Evolutionary conservation across 2,888 invertebrate genomes (phyloP), one percentile per base, ranked within the genome.

Genomic region (Acanthosepion pharaonis): DNA sequence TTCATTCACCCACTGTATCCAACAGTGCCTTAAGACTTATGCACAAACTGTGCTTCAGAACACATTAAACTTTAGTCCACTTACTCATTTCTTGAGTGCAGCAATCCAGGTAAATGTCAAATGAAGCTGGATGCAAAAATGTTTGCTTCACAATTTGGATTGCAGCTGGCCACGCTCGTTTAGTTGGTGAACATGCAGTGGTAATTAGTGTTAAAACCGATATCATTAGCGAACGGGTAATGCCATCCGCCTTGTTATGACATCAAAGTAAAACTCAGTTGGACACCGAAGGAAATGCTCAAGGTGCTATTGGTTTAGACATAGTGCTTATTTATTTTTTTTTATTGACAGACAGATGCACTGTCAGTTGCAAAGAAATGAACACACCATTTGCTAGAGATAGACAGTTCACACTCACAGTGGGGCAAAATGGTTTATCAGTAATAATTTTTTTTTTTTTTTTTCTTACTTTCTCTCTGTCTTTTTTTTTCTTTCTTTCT

Each of bases 231-330:
- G 78, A 78, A 78, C 15, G 33, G 11, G 78, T n/a, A 33, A 78
- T 78, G 78, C n/a, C 78, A 78, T 78, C 78, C 78, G 15, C n/a
- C 78, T 78, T 78, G 78, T 78, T 78, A 33, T 15, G 3, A 78
- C 78, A 78, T 78, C 78, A 78, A 78, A 78, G 78, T 78, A 5
- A 33, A 78, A 33, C 78, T 15, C n/a, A 33, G n/a, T 78, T 78
- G n/a, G 78, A 78, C 78, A 78, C 78, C n/a, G 78, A 28, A 78
- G 78, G n/a, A 78, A 78, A n/a, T 78, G 78, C 78, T 78, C n/a
- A 15, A 78, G 78, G 11, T 78, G 33, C n/a, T 78, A n/a, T 78
- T 78, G n/a, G 15, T n/a, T 78, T n/a, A n/a, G 15, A 78, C n/a
- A 15, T 33, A 0, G 78, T n/a, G 33, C 78, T 78, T 59, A 55